These are phyloP conservation scores for Streptopelia turtur DNA, from an alignment of 2,797 vertebrate species.

Conservation along the genomic window DNA sequence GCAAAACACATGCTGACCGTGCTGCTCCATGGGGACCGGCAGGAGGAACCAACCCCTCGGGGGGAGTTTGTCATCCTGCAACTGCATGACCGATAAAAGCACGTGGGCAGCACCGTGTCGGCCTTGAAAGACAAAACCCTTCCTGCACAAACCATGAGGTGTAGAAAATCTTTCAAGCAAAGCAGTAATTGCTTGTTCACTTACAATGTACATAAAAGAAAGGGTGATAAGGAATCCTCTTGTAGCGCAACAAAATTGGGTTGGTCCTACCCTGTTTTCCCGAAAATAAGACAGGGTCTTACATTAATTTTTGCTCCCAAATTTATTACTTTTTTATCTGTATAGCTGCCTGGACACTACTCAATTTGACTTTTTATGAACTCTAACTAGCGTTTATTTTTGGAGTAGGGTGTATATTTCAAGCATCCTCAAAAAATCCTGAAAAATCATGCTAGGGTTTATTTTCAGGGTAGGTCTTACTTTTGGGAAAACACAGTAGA, in stretches of 20 bases:
- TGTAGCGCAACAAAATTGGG: fast-evolving
- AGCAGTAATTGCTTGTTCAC: neutral
- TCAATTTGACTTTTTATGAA: too few relatives aligned
- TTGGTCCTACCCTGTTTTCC: neutral
- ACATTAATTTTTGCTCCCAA: too few relatives aligned
- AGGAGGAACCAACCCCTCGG: neutral
- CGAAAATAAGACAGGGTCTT: too few relatives aligned
- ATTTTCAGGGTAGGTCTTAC: too few relatives aligned
- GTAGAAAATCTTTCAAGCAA: neutral
- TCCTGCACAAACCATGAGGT: neutral
- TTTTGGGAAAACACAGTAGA: too few relatives aligned
- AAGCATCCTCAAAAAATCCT: too few relatives aligned
- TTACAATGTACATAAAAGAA: neutral
- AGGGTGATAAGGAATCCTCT: fast-evolving
- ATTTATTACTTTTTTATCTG: too few relatives aligned
- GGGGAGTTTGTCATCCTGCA: neutral
- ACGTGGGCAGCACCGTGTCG: neutral
- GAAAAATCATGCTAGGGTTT: too few relatives aligned
- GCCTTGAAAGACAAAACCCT: neutral
- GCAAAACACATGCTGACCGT: neutral
- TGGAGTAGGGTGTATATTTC: too few relatives aligned
- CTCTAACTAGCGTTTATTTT: too few relatives aligned
- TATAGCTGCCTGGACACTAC: too few relatives aligned
- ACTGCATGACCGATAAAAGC: neutral
- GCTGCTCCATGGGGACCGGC: fast-evolving